Percentiles rank a stretch among this genome's conserved stretches.
Evolutionary conservation across 2,113 vertebrate species (phyloP).

Genomic region (Syngnathus typhle): DNA sequence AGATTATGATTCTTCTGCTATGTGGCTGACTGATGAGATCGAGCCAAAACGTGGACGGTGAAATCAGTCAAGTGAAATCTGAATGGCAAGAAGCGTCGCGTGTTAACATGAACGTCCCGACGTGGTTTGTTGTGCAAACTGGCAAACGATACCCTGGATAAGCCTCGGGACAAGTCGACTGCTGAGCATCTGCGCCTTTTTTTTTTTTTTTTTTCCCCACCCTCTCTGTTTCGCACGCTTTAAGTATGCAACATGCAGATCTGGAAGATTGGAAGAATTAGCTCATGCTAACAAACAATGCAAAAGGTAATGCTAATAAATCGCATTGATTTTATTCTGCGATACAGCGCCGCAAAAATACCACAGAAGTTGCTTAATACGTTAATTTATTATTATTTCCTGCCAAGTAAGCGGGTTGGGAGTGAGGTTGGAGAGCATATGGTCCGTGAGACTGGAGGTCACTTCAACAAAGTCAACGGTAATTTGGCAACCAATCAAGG

Average conservation of each 20-base stretch:
- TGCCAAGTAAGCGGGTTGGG: constrained; percentile 31
- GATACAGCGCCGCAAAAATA: not conserved
- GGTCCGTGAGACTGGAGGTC: constrained; percentile 44
- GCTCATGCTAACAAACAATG: not conserved
- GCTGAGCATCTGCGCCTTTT: not conserved
- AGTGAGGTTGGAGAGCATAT: constrained; percentile 29
- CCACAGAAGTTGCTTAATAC: constrained; percentile 17
- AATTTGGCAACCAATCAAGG: constrained; percentile 58
- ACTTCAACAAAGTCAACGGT: constrained; percentile 52
- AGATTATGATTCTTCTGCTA: not conserved
- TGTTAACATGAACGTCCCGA: not conserved
- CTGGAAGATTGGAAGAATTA: no score
- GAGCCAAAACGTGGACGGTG: constrained; percentile 6
- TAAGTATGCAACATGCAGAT: not conserved
- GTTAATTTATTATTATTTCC: constrained; percentile 1
- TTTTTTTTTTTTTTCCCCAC: not conserved
- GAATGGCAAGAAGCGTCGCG: not conserved
- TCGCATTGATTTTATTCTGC: no score
- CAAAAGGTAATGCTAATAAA: not conserved
- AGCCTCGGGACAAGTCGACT: not conserved
- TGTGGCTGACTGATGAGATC: not conserved
- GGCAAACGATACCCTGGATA: not conserved
- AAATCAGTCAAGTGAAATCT: not conserved
- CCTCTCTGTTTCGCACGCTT: not conserved
- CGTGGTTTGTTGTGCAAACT: constrained; percentile 1